Conservation (phyloP, 2,113 vertebrate genomes). For the Axis porcinus region DNA sequence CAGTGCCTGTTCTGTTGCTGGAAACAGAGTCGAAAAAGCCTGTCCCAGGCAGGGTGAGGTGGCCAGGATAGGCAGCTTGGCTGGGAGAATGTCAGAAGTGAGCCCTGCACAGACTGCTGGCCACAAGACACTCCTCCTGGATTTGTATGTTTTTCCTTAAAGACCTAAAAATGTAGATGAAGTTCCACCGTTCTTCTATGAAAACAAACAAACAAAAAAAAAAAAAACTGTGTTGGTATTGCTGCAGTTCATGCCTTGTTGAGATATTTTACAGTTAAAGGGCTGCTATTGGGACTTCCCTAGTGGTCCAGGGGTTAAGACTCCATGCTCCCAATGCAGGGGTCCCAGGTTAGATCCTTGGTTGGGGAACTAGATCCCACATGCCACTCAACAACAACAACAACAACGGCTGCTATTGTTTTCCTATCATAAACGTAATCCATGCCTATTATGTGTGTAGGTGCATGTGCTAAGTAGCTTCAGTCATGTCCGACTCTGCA, state of each 20-base stretch:
- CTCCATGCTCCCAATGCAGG: not conserved
- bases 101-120: not conserved
- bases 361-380: not conserved
- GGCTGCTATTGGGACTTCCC: not conserved
- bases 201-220: not conserved
- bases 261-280: not conserved
- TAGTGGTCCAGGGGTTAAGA: not conserved
- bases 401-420: not conserved
- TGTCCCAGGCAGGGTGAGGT: too few relatives aligned
- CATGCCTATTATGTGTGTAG: not conserved
- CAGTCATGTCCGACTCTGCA: not conserved
- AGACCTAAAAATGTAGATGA: not conserved
- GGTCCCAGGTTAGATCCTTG: not conserved
- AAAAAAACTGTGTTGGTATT: not conserved
- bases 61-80: not conserved
- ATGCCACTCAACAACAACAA: not conserved
- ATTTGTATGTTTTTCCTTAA: not conserved
- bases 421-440: not conserved
- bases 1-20: not conserved
- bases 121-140: fast-evolving
- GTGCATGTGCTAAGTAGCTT: not conserved
- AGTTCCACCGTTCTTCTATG: not conserved
- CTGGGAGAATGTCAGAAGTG: not conserved
- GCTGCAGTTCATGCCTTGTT: not conserved
- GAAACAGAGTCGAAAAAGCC: not conserved